phyloP scores from a whole-genome alignment of 2,888 invertebrate genomes.

The Cantharis flavilabris region DNA sequence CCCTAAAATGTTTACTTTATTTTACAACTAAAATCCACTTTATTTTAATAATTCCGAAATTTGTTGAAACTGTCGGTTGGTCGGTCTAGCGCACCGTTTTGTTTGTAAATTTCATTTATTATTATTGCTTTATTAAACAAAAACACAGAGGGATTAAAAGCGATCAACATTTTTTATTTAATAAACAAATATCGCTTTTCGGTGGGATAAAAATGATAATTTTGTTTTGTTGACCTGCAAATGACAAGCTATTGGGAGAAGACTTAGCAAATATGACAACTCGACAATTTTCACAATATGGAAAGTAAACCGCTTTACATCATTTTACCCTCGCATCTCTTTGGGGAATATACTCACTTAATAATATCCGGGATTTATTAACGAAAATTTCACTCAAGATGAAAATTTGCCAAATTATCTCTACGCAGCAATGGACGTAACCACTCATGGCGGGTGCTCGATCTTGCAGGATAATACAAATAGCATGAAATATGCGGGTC shows the following conservation, averaged over 20 bases:
- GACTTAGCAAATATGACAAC: neutral
- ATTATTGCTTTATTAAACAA: neutral
- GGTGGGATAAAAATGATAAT: neutral
- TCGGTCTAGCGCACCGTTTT: no score
- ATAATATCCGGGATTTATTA: neutral
- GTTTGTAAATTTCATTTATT: neutral
- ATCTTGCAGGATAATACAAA: neutral
- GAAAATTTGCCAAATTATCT: neutral
- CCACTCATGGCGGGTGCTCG: neutral
- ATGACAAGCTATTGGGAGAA: neutral
- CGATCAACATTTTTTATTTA: neutral
- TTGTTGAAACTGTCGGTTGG: neutral
- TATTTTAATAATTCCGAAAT: neutral
- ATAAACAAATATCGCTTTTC: neutral
- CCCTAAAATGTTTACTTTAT: neutral
- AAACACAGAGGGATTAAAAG: neutral
- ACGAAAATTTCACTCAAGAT: neutral
- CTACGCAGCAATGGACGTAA: neutral
- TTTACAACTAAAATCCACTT: neutral
- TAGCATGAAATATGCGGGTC: neutral
- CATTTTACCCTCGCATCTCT: neutral
- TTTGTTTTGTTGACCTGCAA: neutral
- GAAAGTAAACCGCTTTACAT: neutral
- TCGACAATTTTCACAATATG: neutral
- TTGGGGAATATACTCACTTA: neutral